Conservation (phyloP, 2,113 vertebrate species). For the Columbina picui region DNA sequence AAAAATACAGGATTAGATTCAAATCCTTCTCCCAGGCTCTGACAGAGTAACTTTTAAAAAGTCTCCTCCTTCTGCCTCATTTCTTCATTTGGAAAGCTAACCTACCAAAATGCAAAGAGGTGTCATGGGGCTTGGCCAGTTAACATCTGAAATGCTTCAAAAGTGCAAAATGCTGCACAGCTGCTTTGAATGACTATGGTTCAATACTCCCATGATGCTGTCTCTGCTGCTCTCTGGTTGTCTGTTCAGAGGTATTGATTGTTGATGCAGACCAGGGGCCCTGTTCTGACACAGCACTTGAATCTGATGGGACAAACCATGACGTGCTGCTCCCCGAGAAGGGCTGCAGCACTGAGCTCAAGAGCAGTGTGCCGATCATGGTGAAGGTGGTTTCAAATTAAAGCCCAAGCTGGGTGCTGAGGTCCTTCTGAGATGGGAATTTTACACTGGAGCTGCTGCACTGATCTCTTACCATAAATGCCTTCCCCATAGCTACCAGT, state of each 20-base stretch:
- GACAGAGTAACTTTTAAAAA: not conserved
- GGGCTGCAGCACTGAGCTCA: not conserved
- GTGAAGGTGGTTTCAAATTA: not conserved
- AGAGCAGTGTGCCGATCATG: rapidly evolving
- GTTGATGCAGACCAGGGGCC: not conserved
- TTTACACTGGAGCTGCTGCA: not conserved
- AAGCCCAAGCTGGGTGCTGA: not conserved
- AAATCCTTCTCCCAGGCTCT: not conserved
- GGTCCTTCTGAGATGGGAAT: not conserved
- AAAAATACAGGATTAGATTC: not conserved
- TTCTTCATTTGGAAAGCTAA: not conserved
- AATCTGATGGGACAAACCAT: not conserved
- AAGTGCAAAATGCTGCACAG: not conserved
- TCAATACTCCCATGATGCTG: rapidly evolving
- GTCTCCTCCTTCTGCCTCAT: not conserved
- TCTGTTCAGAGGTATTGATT: not conserved
- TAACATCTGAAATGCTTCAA: not conserved
- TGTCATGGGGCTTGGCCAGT: not conserved
- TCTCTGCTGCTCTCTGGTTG: not conserved
- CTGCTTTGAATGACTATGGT: not conserved
- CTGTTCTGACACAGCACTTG: rapidly evolving
- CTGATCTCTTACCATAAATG: not conserved
- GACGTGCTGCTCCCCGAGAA: not conserved
- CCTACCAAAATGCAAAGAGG: not conserved
- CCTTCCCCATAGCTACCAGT: not conserved